Base-by-base conservation (phyloP, 1,140 invertebrate genomes). In the Lepidostoma basale region DNA sequence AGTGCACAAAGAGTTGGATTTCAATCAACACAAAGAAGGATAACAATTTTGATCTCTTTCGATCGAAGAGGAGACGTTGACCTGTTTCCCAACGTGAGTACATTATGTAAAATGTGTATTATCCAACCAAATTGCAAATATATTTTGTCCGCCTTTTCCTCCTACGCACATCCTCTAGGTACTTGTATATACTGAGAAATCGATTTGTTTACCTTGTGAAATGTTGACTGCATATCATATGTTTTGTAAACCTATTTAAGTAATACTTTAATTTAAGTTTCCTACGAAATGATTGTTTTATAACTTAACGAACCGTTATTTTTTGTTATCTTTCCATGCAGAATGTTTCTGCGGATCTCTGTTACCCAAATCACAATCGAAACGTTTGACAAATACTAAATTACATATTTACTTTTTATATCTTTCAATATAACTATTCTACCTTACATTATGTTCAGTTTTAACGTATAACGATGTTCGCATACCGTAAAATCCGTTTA, bases 201-300 rank as follows among this genome's bases (percentile, higher is more conserved):
- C 66, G 70, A 72, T 72, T 72, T 72, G 70, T 72, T 72, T 68
- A 72, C 66, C 16, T 71, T 58, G 49, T 63, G 42, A 22, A 42
- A 47, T 23, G 42, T 47, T 33, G 18, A 62, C 60, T 47, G 20
- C 25, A 16, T 33, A 59, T 62, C 40, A 33, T 12, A 60, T 62
- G 26, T 62, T 45, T 62, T 62, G n/a, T 10, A 3, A 30, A 26
- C 22, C 12, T 2, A 56, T 12, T 25, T 52, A n/a, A 30, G n/a
- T 20, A 5, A 12, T 3, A 4, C 12, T 8, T 3, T 6, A 14
- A 14, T 0, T 30, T 54, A 10, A 14, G 4, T 22, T 22, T 20
- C 18, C 14, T 22, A 16, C 20, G 22, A 14, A 20, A 18, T 47
- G 44, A 10, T 47, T 47, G 10, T 20, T 23, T 20, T 20, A 18